Conservation (phyloP, 53 echinoderm and acorn worm species). For the Actinopyga echinites region DNA sequence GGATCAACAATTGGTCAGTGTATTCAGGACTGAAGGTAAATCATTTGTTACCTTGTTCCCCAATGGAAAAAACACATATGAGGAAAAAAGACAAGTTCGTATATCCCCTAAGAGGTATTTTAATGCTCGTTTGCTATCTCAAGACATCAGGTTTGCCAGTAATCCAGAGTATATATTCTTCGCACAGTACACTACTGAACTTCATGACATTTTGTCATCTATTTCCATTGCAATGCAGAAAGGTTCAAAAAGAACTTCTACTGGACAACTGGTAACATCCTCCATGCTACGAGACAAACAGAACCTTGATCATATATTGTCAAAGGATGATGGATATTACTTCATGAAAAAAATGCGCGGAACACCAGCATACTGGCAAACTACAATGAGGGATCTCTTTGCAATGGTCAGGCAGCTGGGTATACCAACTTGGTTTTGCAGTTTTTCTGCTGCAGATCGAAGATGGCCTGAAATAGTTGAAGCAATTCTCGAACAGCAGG, state of each 20-base stretch:
- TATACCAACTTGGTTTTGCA: constrained; percentile 55
- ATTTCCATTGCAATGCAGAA: constrained; percentile 74
- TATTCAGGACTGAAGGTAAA: constrained; percentile 59
- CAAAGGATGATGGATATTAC: constrained; percentile 53
- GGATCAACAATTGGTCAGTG: constrained; percentile 55
- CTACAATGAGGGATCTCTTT: constrained; percentile 57
- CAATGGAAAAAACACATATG: constrained; percentile 58
- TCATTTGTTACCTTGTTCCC: constrained; percentile 70
- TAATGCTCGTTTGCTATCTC: constrained; percentile 61
- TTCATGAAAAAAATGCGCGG: constrained; percentile 35
- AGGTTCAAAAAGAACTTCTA: too few species aligned
- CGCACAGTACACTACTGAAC: constrained; percentile 62
- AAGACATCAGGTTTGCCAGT: constrained; percentile 74
- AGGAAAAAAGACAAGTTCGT: constrained; percentile 52
- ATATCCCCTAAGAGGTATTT: constrained; percentile 69
- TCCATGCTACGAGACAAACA: constrained; percentile 50
- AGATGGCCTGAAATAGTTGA: constrained; percentile 55
- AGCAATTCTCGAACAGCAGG: constrained; percentile 50
- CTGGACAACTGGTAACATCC: constrained; percentile 29
- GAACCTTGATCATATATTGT: constrained; percentile 45
- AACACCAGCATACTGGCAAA: constrained; percentile 22
- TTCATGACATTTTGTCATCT: constrained; percentile 66
- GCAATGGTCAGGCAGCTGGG: constrained; percentile 52
- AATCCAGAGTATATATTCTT: too few species aligned
- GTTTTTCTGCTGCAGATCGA: constrained; percentile 59